These are phyloP conservation scores for Ia io DNA, from an alignment of 2,113 vertebrate species.

Conservation along the genomic window DNA sequence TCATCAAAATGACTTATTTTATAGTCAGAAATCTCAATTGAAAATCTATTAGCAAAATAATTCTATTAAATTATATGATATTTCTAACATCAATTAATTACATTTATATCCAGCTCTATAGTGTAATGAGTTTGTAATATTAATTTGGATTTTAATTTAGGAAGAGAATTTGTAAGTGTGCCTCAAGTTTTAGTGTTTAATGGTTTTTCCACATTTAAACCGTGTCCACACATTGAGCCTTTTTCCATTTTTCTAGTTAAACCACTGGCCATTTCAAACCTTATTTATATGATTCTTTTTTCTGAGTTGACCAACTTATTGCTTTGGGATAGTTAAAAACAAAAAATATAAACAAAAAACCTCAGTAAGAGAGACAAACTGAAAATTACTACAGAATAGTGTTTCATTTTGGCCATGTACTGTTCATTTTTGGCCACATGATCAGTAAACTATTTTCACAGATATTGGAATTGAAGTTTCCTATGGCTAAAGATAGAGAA, in stretches of 20 bases:
- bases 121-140: slow-evolving; percentile 46
- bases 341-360: not conserved
- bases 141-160: slow-evolving; percentile 54
- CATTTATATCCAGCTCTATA: slow-evolving; percentile 4
- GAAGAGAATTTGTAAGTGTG: not conserved
- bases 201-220: slow-evolving; percentile 31
- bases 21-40: slow-evolving; percentile 1
- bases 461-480: not conserved
- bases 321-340: not conserved
- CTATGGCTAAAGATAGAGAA: not conserved
- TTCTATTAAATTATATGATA: slow-evolving; percentile 50
- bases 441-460: not conserved
- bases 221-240: not conserved
- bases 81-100: slow-evolving; percentile 52
- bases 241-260: not conserved
- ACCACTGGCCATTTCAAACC: not conserved
- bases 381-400: not conserved
- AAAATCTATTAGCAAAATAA: slow-evolving; percentile 64
- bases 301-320: not conserved
- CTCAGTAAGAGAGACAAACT: not conserved
- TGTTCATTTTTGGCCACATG: not conserved
- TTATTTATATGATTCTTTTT: not conserved
- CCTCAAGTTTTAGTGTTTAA: slow-evolving; percentile 47
- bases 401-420: not conserved
- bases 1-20: slow-evolving; percentile 54